These are phyloP conservation scores for Sebastes variabilis DNA, from an alignment of 2,797 vertebrate species.

Conservation along the genomic window DNA sequence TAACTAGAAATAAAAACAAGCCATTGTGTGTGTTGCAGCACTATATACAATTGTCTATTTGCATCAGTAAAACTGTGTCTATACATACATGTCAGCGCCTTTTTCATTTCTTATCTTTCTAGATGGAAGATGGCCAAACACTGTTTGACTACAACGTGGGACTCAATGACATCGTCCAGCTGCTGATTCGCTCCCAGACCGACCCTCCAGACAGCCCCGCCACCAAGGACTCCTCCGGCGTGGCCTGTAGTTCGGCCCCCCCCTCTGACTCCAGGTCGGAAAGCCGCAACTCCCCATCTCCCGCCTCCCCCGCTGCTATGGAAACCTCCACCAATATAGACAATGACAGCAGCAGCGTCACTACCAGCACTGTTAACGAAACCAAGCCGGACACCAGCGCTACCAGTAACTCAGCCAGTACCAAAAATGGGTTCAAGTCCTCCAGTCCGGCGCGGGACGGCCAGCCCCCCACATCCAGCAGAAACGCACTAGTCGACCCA, in stretches of 20 bases:
- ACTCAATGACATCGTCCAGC: constrained; percentile 98
- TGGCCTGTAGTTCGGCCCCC: constrained; percentile 61
- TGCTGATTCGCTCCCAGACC: constrained; percentile 93
- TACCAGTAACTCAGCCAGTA: constrained; percentile 79
- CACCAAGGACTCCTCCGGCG: constrained; percentile 81
- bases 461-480: constrained; percentile 91
- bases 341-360: constrained; percentile 60
- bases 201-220: constrained; percentile 86
- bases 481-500: constrained; percentile 87
- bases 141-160: constrained; percentile 99
- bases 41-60: background rate
- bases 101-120: constrained; percentile 17
- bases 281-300: constrained; percentile 49
- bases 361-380: constrained; percentile 57
- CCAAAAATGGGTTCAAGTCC: constrained; percentile 87
- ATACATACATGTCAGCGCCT: constrained; percentile 15
- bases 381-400: constrained; percentile 71
- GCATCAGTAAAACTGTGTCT: background rate
- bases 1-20: background rate
- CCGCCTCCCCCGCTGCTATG: constrained; percentile 47
- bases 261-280: constrained; percentile 55
- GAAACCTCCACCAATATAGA: constrained; percentile 60
- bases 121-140: constrained; percentile 99
- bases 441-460: constrained; percentile 75
- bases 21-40: background rate